Percentiles rank a stretch among this genome's conserved stretches.
Conservation (phyloP, 2,113 vertebrate species). For the Sylvietta virens region DNA sequence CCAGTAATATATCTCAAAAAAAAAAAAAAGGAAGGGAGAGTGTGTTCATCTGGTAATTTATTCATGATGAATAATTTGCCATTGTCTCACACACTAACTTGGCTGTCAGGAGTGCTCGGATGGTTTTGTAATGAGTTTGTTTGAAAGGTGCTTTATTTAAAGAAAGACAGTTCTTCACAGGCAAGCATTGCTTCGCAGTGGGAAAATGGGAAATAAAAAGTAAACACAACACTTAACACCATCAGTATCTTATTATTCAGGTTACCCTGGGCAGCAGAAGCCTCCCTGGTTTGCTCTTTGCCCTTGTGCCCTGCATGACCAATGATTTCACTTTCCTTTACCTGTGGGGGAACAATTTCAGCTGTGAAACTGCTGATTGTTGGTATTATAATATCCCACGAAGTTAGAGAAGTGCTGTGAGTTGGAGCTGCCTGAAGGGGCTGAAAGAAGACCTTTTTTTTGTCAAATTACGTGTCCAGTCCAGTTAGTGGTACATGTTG, state of each 20-base stretch:
- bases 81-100: conserved; percentile 37
- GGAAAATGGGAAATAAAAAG: conserved; percentile 4
- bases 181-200: not conserved
- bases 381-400: not conserved
- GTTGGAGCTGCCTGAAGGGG: not conserved
- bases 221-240: not conserved
- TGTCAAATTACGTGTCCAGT: not conserved
- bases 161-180: not conserved
- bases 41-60: not conserved
- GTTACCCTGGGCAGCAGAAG: not conserved
- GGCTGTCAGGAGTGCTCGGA: not conserved
- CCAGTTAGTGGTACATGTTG: not conserved
- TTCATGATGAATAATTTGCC: conserved; percentile 1
- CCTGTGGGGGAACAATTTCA: not conserved
- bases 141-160: conserved; percentile 45
- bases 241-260: not conserved
- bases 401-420: not conserved
- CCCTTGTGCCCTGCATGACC: not conserved
- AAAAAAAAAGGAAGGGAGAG: not conserved
- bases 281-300: not conserved
- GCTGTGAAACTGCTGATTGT: not conserved
- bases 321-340: not conserved
- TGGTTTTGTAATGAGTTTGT: conserved; percentile 19
- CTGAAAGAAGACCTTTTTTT: not conserved
- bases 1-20: not conserved